Percentiles rank a stretch among this genome's conserved stretches.
phyloP scores from a whole-genome alignment of 2,888 invertebrate species.

The Cartodere bifasciata region DNA sequence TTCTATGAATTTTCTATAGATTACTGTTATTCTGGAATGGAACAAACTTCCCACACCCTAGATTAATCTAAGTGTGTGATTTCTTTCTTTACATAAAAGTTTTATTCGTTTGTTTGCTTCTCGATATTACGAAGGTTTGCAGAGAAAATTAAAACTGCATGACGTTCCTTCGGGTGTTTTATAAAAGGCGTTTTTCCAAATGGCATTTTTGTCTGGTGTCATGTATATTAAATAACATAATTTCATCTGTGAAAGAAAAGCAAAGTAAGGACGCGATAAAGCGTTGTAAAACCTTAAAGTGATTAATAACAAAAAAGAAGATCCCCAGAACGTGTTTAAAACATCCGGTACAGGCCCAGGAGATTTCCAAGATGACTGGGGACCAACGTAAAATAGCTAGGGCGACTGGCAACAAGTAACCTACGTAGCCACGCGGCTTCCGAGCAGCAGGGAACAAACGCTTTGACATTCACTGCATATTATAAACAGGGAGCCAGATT shows the following conservation, averaged over 20 bases:
- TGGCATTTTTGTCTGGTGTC: no score
- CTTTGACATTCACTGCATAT: slow-evolving; percentile 29
- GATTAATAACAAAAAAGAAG: slow-evolving; percentile 27
- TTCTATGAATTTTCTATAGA: no score
- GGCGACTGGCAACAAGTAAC: slow-evolving; percentile 32
- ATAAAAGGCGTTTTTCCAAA: no score
- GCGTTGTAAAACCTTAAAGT: slow-evolving; percentile 21
- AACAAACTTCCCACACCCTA: no score
- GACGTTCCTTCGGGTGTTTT: no score
- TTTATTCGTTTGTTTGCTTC: no score
- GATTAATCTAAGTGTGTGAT: no score
- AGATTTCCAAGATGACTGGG: slow-evolving; percentile 23
- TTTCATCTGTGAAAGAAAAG: slow-evolving; percentile 12
- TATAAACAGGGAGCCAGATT: slow-evolving; percentile 30
- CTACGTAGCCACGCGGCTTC: slow-evolving; percentile 19
- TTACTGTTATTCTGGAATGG: no score
- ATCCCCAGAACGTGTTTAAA: slow-evolving; percentile 27
- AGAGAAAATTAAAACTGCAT: no score
- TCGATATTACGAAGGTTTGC: no score
- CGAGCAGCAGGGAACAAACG: slow-evolving; percentile 23
- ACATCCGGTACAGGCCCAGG: slow-evolving; percentile 26
- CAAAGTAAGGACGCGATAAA: slow-evolving; percentile 15
- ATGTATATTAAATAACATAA: slow-evolving; percentile 12
- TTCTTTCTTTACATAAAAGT: no score
- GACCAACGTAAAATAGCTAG: slow-evolving; percentile 23